Percentiles rank a stretch among this genome's conserved stretches.
Conservation (phyloP, 2,797 vertebrate genomes). For the Halcyon smyrnensis region DNA sequence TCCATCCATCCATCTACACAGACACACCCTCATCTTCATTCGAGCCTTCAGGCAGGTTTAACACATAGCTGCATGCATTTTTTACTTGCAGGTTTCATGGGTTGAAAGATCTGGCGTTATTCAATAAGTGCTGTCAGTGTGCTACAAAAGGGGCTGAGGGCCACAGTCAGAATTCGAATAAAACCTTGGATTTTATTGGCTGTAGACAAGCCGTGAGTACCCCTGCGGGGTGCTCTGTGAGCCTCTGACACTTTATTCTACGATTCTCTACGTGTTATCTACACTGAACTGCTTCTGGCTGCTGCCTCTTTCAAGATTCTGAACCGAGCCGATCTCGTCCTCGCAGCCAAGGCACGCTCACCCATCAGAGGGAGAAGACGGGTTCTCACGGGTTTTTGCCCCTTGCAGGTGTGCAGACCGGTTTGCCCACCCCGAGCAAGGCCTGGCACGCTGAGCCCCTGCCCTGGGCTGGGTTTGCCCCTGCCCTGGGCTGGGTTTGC, state of each 20-base stretch:
- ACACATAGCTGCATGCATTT: rapidly evolving
- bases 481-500: background rate
- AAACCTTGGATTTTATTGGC: rapidly evolving
- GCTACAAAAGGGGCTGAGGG: background rate
- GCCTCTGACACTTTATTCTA: background rate
- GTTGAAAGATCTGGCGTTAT: background rate
- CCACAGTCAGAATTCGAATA: rapidly evolving
- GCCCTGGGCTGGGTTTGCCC: background rate
- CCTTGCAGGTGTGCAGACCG: background rate
- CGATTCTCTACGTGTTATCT: background rate
- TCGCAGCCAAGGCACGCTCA: background rate
- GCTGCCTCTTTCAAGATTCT: background rate
- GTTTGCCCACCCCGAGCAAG: background rate
- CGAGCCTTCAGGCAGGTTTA: background rate
- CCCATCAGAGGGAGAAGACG: background rate
- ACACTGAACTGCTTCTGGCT: background rate
- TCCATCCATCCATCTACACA: background rate
- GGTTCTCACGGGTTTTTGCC: background rate
- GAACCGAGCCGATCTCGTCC: background rate
- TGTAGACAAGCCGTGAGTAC: rapidly evolving
- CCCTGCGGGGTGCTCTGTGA: background rate
- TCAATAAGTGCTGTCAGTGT: background rate
- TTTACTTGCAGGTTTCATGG: rapidly evolving
- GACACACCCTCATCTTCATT: rapidly evolving
- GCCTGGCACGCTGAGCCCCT: background rate